Evolutionary conservation across 2,888 invertebrate species (phyloP), one percentile per base, ranked within the genome.

Genomic region (Stegana nigrithorax): DNA sequence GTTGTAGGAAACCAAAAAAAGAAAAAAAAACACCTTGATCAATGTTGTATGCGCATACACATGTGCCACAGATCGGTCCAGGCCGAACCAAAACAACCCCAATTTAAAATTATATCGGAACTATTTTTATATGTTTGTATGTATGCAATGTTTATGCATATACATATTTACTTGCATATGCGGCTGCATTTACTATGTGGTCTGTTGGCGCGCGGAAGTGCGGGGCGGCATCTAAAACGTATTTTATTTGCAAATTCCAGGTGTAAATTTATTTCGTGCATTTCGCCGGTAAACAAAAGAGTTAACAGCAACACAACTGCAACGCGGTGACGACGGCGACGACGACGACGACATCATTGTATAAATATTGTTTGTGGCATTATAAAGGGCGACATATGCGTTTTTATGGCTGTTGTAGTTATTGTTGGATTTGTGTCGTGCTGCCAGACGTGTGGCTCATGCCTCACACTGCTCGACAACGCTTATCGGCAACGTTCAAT

Each of bases 181-280:
- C 19, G 4, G 39, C 7, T 39, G 42, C 19, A 17, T 42, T 42
- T 42, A 42, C 19, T 42, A 19, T 42, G 5, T 42, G 6, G 14
- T 12, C 42, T 12, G 42, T 17, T 12, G n/a, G n/a, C 42, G 6
- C 5, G 12, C 42, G 17, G 17, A 47, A 47, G 21, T 47, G 25
- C 14, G 14, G 27, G n/a, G 26, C 23, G 50, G 50, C 26, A 19
- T 23, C 50, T 3, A 2, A 10, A 21, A 14, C 50, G 12, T 10
- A 26, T 26, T 59, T 67, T 72, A 72, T 71, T 73, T 74, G 73
- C 78, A 71, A 78, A 73, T 73, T 79, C 82, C 82, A 82, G 82
- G 83, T 82, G 82, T 80, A 81, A 75, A 78, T 73, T 80, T 72
- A 64, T 63, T 29, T n/a, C n/a, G n/a, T n/a, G n/a, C n/a, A 56